Base-by-base conservation (phyloP, 2,888 invertebrate species). In the Pachymerium ferrugineum region DNA sequence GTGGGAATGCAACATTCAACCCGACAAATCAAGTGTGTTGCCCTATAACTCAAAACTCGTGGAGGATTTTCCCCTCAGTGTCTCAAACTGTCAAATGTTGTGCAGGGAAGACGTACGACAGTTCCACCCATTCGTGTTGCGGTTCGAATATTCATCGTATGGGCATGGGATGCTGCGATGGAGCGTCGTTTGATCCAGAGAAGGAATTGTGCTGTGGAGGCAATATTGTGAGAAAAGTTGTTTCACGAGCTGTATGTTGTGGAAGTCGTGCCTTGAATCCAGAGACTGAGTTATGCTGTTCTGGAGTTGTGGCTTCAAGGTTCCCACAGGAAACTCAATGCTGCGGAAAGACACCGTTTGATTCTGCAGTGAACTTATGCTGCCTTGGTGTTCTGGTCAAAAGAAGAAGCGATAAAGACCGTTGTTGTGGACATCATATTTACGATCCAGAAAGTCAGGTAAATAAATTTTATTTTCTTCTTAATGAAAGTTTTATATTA, bases 121-220 rank as follows among this genome's bases (percentile, higher is more conserved):
- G 28, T 28, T 28, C 72, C 8, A 68, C 73, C 3, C 67, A 35
- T 14, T 19, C 25, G 1, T 68, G 67, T 31, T 54, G 54, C 19
- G 29, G 28, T 16, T 47, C 72, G 10, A 38, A n/a, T n/a, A 28
- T 38, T 14, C 35, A 35, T 38, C n/a, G 29, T 4, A 16, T 31
- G 0, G 31, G 69, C 4, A 31, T 33, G 69, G 33, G 33, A 3
- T 71, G 71, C 16, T 71, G 71, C 28, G 8, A 19, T 6, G 35
- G n/a, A 25, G 16, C 71, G 2, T 25, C 22, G 10, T 72, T 30
- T 29, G 54, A 72, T 29, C 54, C 72, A 3, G 72, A 28, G n/a
- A 47, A 72, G 47, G 72, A 31, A 28, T 29, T 72, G 16, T 72
- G 72, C 30, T 72, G 72, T 47, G 29, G 22, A 3, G 72, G 54